A percentile compares a stretch with the other conserved stretches of the same genome.
Evolutionary conservation across 1,140 invertebrate genomes (phyloP).

Genomic region (Diabrotica undecimpunctata): DNA sequence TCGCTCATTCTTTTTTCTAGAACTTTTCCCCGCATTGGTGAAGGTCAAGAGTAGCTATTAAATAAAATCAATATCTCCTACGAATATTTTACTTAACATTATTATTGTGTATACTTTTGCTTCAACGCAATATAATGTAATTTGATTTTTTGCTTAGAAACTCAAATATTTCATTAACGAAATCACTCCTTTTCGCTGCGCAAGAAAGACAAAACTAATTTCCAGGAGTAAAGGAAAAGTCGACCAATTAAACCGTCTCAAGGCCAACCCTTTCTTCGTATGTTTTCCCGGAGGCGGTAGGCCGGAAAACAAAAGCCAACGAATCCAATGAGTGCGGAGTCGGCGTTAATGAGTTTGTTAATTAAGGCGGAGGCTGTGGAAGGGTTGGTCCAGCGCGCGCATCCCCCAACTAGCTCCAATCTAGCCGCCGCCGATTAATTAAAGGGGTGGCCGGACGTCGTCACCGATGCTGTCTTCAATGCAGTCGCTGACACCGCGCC

Average conservation of each 20-base stretch:
- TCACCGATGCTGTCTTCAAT: not conserved
- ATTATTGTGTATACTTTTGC: too few species aligned
- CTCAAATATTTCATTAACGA: too few species aligned
- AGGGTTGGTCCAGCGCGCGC: slow-evolving; percentile 38
- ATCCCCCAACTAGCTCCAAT: slow-evolving; percentile 26
- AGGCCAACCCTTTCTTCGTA: slow-evolving; percentile 1
- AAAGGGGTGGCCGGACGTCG: slow-evolving; percentile 28
- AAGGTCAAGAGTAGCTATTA: too few species aligned
- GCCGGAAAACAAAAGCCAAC: not conserved
- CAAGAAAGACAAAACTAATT: too few species aligned
- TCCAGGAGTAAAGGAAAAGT: too few species aligned
- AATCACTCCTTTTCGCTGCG: too few species aligned
- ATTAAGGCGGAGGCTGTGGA: slow-evolving; percentile 34
- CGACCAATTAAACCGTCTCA: not conserved
- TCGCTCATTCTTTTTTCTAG: too few species aligned
- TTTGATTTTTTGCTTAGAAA: too few species aligned
- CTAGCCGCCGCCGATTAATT: slow-evolving; percentile 34
- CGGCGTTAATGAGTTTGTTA: slow-evolving; percentile 31
- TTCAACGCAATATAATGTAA: too few species aligned
- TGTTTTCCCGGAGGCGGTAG: not conserved
- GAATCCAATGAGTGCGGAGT: slow-evolving; percentile 25
- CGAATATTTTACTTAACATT: too few species aligned
- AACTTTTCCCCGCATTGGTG: too few species aligned
- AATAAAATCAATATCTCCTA: too few species aligned
- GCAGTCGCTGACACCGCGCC: slow-evolving; percentile 2